Evolutionary conservation across 2,888 invertebrate genomes (phyloP).

Genomic region (Lomographa bimaculata): DNA sequence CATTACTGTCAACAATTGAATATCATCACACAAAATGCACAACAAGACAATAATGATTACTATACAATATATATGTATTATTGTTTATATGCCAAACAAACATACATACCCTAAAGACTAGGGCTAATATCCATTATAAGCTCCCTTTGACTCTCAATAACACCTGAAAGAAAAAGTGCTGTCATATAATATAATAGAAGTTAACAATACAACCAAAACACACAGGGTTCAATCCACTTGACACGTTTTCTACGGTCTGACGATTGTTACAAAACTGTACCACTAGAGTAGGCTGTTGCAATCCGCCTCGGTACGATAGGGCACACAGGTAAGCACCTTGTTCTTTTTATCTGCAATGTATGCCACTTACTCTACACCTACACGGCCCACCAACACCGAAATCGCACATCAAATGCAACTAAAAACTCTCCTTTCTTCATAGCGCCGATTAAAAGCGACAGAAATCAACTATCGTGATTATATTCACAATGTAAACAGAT

Average conservation of each 20-base stretch:
- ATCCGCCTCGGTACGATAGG: slow-evolving; percentile 35
- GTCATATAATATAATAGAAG: slow-evolving; percentile 28
- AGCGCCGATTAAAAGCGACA: slow-evolving; percentile 55
- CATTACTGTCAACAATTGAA: slow-evolving; percentile 3
- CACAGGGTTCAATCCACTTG: slow-evolving; percentile 60
- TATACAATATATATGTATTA: too few species aligned
- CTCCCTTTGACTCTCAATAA: slow-evolving; percentile 30
- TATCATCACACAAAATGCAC: background rate
- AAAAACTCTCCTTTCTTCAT: slow-evolving; percentile 68
- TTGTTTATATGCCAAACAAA: too few species aligned
- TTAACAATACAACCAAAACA: slow-evolving; percentile 38
- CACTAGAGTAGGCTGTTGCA: slow-evolving; percentile 54
- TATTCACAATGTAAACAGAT: slow-evolving; percentile 77
- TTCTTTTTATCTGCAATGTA: too few species aligned
- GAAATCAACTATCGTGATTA: slow-evolving; percentile 41
- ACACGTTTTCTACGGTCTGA: slow-evolving; percentile 80
- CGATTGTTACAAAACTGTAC: slow-evolving; percentile 76
- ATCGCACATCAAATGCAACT: slow-evolving; percentile 55
- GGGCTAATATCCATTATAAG: slow-evolving; percentile 48
- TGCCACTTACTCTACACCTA: slow-evolving; percentile 57
- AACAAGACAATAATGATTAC: slow-evolving; percentile 3
- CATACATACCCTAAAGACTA: slow-evolving; percentile 45
- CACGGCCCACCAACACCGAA: slow-evolving; percentile 57
- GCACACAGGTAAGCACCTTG: slow-evolving; percentile 11
- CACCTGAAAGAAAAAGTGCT: slow-evolving; percentile 35